Conservation (phyloP, 2,113 vertebrate genomes). For the Mirza zaza region DNA sequence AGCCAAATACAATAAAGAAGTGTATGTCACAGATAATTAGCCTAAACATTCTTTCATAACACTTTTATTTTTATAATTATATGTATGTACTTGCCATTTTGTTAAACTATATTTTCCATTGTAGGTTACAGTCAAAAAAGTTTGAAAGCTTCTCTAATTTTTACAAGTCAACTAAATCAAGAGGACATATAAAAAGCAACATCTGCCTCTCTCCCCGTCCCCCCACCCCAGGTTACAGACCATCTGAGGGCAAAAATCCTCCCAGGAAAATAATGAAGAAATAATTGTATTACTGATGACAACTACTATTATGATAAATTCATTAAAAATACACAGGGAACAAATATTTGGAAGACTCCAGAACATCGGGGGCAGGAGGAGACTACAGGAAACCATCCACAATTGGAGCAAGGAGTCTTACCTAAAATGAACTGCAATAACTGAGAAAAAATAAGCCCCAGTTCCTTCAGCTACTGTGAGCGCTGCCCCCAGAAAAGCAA, state of each 20-base stretch:
- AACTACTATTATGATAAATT: background rate
- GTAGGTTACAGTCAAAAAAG: background rate
- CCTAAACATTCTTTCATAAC: background rate
- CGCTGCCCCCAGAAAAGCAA: background rate
- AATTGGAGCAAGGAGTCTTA: background rate
- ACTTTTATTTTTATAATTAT: background rate
- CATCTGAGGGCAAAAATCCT: background rate
- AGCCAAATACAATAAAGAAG: background rate
- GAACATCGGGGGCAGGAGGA: background rate
- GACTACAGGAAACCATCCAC: background rate
- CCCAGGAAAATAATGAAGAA: background rate
- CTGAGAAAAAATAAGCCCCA: background rate
- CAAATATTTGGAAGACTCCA: background rate
- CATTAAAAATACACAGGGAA: background rate
- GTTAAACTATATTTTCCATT: slow-evolving; percentile 24
- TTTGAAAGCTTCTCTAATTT: background rate
- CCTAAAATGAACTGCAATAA: background rate
- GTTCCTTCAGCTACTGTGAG: background rate
- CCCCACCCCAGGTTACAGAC: background rate
- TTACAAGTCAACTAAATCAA: slow-evolving; percentile 15
- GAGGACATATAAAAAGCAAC: background rate
- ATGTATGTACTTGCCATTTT: background rate
- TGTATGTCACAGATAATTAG: background rate
- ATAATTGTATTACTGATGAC: background rate
- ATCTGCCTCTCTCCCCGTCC: background rate